phyloP scores from a whole-genome alignment of 2,888 invertebrate genomes.

The Agriopis aurantiaria region DNA sequence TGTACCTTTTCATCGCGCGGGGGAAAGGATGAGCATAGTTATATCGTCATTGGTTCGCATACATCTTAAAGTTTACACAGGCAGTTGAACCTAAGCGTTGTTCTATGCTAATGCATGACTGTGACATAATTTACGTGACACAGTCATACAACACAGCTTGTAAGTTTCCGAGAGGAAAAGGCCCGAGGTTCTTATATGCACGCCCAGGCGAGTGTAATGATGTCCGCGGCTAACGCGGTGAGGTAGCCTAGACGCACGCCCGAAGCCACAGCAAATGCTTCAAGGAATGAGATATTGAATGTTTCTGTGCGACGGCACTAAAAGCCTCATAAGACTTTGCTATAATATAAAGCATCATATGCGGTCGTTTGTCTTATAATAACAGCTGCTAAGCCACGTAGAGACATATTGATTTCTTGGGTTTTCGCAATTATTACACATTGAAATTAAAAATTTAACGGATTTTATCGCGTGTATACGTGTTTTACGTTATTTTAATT shows the following conservation, averaged over 20 bases:
- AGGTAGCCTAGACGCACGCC: conserved; percentile 55
- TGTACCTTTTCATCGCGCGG: too few relatives aligned
- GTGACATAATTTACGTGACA: conserved; percentile 40
- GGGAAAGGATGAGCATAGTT: too few relatives aligned
- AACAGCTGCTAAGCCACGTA: too few relatives aligned
- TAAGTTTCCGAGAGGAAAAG: conserved; percentile 47
- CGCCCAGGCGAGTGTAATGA: conserved; percentile 51
- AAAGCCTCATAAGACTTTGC: conserved; percentile 25
- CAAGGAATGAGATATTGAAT: conserved; percentile 65
- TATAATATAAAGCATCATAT: background rate
- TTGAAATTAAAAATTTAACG: too few relatives aligned
- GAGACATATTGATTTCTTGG: too few relatives aligned
- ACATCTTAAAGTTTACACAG: conserved; percentile 13
- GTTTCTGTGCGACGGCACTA: conserved; percentile 52
- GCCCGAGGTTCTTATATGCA: conserved; percentile 61
- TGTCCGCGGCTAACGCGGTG: conserved; percentile 57
- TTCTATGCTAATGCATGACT: conserved; percentile 36
- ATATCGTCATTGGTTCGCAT: background rate
- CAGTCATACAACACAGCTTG: conserved; percentile 5
- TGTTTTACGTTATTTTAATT: too few relatives aligned
- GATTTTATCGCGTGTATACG: too few relatives aligned
- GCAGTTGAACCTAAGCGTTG: conserved; percentile 27
- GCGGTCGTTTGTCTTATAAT: too few relatives aligned
- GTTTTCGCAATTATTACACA: too few relatives aligned
- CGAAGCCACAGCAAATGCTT: conserved; percentile 54